Evolutionary conservation across 2,797 vertebrate genomes (phyloP).

Genomic region (Petrocephalus sullivani): DNA sequence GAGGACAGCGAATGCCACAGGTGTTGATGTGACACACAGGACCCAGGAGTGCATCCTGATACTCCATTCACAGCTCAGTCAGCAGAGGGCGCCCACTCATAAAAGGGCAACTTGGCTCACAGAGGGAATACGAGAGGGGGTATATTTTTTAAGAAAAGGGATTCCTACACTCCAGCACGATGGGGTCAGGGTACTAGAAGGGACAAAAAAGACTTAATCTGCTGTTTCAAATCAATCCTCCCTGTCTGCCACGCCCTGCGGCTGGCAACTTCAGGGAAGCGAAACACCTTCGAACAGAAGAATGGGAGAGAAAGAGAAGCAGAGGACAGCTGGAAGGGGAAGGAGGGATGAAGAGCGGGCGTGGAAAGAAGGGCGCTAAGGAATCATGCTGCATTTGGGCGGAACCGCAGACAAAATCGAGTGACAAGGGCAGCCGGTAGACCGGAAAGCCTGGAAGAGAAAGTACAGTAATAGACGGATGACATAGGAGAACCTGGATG

Average conservation of each 20-base stretch:
- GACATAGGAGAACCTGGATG: neutral
- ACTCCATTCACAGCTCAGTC: neutral
- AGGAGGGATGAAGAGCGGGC: neutral
- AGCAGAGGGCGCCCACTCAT: neutral
- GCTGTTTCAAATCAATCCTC: neutral
- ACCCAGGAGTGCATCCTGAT: neutral
- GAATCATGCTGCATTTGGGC: neutral
- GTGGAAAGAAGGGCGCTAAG: neutral
- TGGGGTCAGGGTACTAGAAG: neutral
- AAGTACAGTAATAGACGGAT: neutral
- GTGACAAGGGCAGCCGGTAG: neutral
- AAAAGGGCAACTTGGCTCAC: neutral
- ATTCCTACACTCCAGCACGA: neutral
- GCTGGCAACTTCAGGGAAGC: neutral
- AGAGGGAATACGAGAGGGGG: neutral
- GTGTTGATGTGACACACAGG: conserved; percentile 15
- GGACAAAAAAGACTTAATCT: neutral
- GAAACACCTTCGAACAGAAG: neutral
- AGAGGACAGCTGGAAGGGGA: neutral
- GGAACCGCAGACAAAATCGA: neutral
- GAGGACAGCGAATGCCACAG: conserved; percentile 19
- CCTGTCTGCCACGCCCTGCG: neutral
- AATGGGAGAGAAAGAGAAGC: neutral
- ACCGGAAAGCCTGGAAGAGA: neutral
- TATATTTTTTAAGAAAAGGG: neutral